Evolutionary conservation across 1,140 invertebrate species (phyloP), one percentile per base, ranked within the genome.

Genomic region (Luehdorfia chinensis): DNA sequence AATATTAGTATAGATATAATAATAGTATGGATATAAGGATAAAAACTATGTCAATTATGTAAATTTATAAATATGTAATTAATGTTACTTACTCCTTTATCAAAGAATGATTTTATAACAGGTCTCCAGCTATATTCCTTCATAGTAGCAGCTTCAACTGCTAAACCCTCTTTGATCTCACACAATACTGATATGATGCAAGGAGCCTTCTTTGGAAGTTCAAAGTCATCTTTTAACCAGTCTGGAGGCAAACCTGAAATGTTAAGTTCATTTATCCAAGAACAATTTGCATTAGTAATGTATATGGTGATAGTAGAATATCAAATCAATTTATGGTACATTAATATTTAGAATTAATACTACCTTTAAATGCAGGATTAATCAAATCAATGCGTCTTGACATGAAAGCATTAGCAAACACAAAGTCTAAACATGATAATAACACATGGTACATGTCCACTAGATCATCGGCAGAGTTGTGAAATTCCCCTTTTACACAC

Each of bases 391-490:
- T 93, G 41, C 95, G 88, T 59, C 93, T 92, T 33, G 93, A 90
- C 59, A 96, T 84, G 28, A 97, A 87, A 47, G 93, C 94, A 88
- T 98, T 98, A 46, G 89, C 91, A 84, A 93, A 98, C 34, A 98
- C 92, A 71, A 97, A 91, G 88, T 99, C 97, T 59, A 97, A 91
- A 78, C 95, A 97, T 47, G 94, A 94, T 19, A 98, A 83, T 12
- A 99, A 87, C 5, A 98, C 86, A 81, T 98, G 96, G 72, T 96
- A 97, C 32, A 96, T 98, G 75, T 96, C 97, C 0, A 99, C 96
- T 51, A 99, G 87, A 87, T 98, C 97, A 83, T 97, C 93, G 37
- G 94, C 94, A 32, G 96, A 94, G 36, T 92, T 92, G 31, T 93
- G 89, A 65, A 94, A 92, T 62, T 94, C 92, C 47, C 92, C 94